Conservation (phyloP, 2,888 invertebrate species). For the Parapristionchus giblindavisi region DNA sequence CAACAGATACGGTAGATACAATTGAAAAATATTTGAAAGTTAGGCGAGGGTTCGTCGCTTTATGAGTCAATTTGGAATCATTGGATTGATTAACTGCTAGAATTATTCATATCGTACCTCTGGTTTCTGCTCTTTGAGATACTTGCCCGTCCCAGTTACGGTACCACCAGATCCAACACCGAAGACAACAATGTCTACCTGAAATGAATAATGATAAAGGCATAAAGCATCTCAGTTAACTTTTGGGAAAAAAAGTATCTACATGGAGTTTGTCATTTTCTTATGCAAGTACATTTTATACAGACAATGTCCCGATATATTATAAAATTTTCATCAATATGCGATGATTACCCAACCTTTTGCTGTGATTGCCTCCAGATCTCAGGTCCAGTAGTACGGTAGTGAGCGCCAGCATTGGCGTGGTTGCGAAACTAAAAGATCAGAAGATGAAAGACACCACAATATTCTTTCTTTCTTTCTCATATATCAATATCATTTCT, state of each 20-base stretch:
- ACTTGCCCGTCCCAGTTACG: conserved; percentile 52
- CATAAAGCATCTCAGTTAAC: too few species aligned
- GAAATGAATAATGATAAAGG: too few species aligned
- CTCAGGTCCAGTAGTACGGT: conserved; percentile 66
- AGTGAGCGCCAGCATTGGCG: conserved; percentile 64
- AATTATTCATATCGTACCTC: conserved; percentile 38
- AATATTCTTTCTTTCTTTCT: not conserved
- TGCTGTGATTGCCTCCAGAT: conserved; percentile 67
- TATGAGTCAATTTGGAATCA: too few species aligned
- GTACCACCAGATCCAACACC: conserved; percentile 66
- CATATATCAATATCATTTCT: not conserved
- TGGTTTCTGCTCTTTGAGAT: conserved; percentile 48
- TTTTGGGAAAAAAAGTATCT: too few species aligned
- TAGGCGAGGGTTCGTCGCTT: too few species aligned
- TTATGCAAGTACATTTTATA: too few species aligned
- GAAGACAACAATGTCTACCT: conserved; percentile 61
- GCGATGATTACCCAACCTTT: conserved; percentile 44
- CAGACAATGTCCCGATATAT: too few species aligned
- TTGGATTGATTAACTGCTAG: too few species aligned
- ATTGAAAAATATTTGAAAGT: too few species aligned
- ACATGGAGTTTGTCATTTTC: too few species aligned
- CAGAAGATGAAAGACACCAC: not conserved
- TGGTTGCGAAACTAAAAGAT: conserved; percentile 59
- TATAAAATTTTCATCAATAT: not conserved
- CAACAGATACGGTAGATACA: too few species aligned